Evolutionary conservation across 2,113 vertebrate species (phyloP), one percentile per base, ranked within the genome.

Genomic region (Pica pica): DNA sequence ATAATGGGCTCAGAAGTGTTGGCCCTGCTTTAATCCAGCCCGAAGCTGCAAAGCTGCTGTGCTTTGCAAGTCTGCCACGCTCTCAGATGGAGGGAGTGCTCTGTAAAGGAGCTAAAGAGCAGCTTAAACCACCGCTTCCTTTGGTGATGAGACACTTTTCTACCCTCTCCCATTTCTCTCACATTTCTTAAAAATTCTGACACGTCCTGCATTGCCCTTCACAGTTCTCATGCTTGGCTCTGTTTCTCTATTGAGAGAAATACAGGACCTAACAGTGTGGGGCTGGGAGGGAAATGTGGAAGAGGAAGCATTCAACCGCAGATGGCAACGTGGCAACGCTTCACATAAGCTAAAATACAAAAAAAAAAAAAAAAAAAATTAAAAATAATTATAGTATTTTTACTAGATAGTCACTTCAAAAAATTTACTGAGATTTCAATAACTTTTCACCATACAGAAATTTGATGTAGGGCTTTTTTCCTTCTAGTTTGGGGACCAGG

Each of bases 291-390:
- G 33, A 41, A 76, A 60, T 16, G 26, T 63, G 35, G 47, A 68
- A 73, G 65, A 60, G 53, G 70, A 87, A 87, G 26, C 2, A 0
- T 71, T 81, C 56, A 37, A 20, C 33, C 8, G 6, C 50, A 42
- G 33, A 19, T 16, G 37, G 37, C n/a, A 39, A 50, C 0, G 0
- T 37, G 65, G 19, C 0, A 0, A 39, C 5, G 9, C n/a, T 76
- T 87, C 59, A 49, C 13, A 10, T 6, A 14, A 69, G 18, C 6
- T 82, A 56, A 79, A 90, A 69, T 10, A 46, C 0, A 2, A 4
- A 60, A 4, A 60, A 44, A 52, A 52, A 2, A 4, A 60, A 4
- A 60, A 44, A 52, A 52, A 50, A 13, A 1, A 15, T 67, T 60
- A 19, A 2, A 82, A 79, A 63, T 28, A 84, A 53, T 42, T 7